Conservation (phyloP, 2,888 invertebrate species). For the Cantharis rustica region DNA sequence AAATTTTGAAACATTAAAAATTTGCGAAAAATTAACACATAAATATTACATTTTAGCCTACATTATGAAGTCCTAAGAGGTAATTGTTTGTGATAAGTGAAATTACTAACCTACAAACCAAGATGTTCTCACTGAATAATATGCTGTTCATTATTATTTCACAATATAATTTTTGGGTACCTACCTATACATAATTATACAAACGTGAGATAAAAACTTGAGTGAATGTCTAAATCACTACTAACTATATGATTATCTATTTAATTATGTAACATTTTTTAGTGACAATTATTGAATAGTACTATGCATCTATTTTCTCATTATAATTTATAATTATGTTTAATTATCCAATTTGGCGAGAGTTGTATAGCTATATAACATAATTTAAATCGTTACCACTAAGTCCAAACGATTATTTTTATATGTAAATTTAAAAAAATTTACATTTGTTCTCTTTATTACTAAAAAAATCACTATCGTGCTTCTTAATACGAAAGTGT, state of each 20-base stretch:
- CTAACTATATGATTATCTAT: neutral
- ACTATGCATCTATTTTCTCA: neutral
- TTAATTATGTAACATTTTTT: neutral
- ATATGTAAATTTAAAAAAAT: neutral
- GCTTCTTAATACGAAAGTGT: neutral
- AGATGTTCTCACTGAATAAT: neutral
- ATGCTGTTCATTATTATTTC: neutral
- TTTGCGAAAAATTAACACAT: neutral
- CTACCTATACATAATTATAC: neutral
- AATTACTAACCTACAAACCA: neutral
- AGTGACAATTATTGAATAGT: neutral
- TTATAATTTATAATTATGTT: neutral
- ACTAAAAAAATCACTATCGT: neutral
- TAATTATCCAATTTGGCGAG: neutral
- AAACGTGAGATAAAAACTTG: neutral
- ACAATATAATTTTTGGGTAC: neutral
- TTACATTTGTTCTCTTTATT: neutral
- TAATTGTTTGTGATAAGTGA: neutral
- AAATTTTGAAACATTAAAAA: neutral
- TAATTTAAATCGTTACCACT: neutral
- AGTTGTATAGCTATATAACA: neutral
- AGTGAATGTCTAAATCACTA: neutral
- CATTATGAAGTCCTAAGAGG: neutral
- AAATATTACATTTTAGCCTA: neutral
- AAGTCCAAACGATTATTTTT: neutral